These are phyloP conservation scores for Prionace glauca DNA, from an alignment of 2,797 vertebrate genomes.

Conservation along the genomic window DNA sequence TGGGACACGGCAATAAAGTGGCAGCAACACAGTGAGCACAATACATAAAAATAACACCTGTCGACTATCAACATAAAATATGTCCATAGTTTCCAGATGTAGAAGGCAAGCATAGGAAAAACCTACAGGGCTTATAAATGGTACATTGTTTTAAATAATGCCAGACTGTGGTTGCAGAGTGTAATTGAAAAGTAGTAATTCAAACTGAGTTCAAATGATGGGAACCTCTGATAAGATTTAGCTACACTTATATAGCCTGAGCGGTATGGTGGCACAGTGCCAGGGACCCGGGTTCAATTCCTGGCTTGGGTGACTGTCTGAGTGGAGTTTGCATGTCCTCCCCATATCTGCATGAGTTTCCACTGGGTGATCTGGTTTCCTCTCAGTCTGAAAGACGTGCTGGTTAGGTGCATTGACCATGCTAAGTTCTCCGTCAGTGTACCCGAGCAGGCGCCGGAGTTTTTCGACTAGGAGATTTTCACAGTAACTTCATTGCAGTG, in stretches of 20 bases:
- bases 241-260: not conserved
- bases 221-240: not conserved
- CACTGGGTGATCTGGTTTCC: no score
- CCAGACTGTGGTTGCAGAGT: not conserved
- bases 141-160: not conserved
- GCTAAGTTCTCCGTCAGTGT: no score
- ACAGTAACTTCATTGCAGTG: no score
- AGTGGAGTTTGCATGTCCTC: no score
- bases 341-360: no score
- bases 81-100: not conserved
- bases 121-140: not conserved
- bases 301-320: no score
- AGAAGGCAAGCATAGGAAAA: not conserved
- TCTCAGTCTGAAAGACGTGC: no score
- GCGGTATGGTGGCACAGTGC: no score
- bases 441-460: no score
- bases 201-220: not conserved
- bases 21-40: not conserved
- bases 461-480: no score
- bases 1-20: not conserved
- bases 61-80: not conserved
- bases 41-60: not conserved
- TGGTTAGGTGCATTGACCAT: no score
- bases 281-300: no score
- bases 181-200: not conserved